Evolutionary conservation across 2,888 invertebrate genomes (phyloP).

Genomic region (Piscicola geometra): DNA sequence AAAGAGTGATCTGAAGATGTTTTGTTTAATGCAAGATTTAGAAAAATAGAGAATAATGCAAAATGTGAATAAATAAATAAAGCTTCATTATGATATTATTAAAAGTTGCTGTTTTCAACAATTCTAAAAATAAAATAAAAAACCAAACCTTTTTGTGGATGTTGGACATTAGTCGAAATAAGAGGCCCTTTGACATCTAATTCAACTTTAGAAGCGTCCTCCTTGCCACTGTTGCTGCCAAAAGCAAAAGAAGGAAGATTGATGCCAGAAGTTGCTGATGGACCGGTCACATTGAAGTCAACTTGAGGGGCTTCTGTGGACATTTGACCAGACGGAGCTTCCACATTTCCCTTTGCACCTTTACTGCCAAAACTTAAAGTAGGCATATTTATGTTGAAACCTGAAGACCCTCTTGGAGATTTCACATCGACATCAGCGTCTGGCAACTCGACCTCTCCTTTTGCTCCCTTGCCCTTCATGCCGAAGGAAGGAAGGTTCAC

Average conservation of each 20-base stretch:
- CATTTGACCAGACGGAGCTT: not conserved
- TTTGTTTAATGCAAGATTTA: not conserved
- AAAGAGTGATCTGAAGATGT: not conserved
- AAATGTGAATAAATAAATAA: not conserved
- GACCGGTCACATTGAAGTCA: slow-evolving; percentile 17
- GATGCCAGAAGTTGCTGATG: slow-evolving; percentile 26
- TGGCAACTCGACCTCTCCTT: slow-evolving; percentile 24
- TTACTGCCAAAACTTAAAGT: not conserved
- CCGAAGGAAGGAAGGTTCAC: slow-evolving; percentile 17
- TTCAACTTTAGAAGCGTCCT: not conserved
- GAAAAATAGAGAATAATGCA: not conserved
- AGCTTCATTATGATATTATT: too few species aligned
- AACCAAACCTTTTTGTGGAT: too few species aligned
- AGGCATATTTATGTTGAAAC: slow-evolving; percentile 24
- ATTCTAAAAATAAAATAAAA: too few species aligned
- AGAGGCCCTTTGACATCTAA: too few species aligned
- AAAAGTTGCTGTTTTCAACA: too few species aligned
- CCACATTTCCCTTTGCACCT: not conserved
- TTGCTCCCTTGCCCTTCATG: slow-evolving; percentile 18
- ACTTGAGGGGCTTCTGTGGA: not conserved
- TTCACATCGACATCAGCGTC: slow-evolving; percentile 23
- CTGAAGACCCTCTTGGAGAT: slow-evolving; percentile 15
- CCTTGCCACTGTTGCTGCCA: slow-evolving; percentile 17
- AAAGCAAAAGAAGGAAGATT: slow-evolving; percentile 27
- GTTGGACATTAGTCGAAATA: too few species aligned